Evolutionary conservation across 2,113 vertebrate genomes (phyloP).

Genomic region (Chaetodon auriga): DNA sequence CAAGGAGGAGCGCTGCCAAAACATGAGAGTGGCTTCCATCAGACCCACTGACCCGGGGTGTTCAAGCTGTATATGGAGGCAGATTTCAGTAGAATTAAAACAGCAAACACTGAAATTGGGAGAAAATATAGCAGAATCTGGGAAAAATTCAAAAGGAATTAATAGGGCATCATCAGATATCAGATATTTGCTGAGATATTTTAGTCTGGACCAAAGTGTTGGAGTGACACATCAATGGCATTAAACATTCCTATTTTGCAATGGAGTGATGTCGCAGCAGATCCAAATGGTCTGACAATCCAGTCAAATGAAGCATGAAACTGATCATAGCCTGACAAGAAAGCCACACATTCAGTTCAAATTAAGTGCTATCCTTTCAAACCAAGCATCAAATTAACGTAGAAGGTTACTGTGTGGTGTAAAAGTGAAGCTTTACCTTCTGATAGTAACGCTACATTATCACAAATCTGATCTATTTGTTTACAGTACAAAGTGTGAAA

Average conservation of each 20-base stretch:
- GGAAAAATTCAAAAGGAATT: too few species aligned
- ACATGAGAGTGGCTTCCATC: too few species aligned
- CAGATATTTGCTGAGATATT: too few species aligned
- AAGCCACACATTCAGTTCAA: conserved; percentile 12
- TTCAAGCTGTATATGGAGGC: too few species aligned
- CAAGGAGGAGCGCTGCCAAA: too few species aligned
- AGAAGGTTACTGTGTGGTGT: not conserved
- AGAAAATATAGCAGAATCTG: too few species aligned
- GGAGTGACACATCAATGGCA: too few species aligned
- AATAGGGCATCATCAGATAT: too few species aligned
- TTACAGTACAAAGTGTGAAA: not conserved
- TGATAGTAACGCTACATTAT: not conserved
- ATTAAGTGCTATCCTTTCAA: conserved; percentile 28
- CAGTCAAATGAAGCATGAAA: conserved; percentile 41
- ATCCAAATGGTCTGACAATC: conserved; percentile 27
- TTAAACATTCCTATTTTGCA: not conserved
- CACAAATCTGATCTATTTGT: not conserved
- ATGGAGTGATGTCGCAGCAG: conserved; percentile 6
- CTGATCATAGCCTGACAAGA: conserved; percentile 39
- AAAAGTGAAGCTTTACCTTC: not conserved
- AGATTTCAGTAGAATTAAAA: too few species aligned
- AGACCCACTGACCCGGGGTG: too few species aligned
- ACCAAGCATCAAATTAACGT: conserved; percentile 33
- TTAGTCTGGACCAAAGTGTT: not conserved
- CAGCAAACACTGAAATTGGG: too few species aligned